Base-by-base conservation (phyloP, 2,797 vertebrate genomes). In the Parauchenoglanis ngamensis region DNA sequence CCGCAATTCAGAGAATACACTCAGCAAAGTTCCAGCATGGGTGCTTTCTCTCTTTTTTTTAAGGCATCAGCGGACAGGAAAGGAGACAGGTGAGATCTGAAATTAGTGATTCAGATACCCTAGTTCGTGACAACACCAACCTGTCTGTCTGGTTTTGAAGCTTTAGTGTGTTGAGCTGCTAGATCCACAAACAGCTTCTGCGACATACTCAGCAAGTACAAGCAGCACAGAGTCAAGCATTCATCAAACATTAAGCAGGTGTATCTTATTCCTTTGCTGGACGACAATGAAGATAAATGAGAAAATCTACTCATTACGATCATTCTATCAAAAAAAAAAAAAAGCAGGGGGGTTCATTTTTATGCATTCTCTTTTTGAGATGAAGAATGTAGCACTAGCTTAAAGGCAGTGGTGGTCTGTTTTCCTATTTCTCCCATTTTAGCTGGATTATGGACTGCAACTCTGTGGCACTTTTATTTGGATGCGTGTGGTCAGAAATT, bases 281-380 rank as follows among this genome's bases (percentile, higher is more conserved):
- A 90, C 90, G 79, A 92, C 89, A 91, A 89, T 85, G n/a, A 88
- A 91, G 89, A 91, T 78, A 70, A 90, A 88, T 73, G 59, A 83
- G 88, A 88, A 89, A 91, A 91, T 88, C 72, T 77, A 76, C 79
- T 81, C 87, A 91, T 91, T 92, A 86, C 61, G 75, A 65, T 91
- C 61, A 81, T 88, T 88, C 63, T 23, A 46, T 46, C 44, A 61
- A 52, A 46, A 49, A 44, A 7, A 59, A 23, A 3, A 56, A 56
- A 28, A 12, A 65, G n/a, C 3, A 3, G 57, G 2, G 52, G 83
- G 59, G 13, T 73, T 8, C 5, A 52, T 84, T 68, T 80, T 56
- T 0, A 44, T 40, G 46, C 25, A 44, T 56, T 75, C 46, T 54
- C 54, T 83, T 54, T 54, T 57, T n/a, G 1, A 46, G 25, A 88